phyloP scores from a whole-genome alignment of 2,113 vertebrate genomes.

The Dryoscopus gambensis region DNA sequence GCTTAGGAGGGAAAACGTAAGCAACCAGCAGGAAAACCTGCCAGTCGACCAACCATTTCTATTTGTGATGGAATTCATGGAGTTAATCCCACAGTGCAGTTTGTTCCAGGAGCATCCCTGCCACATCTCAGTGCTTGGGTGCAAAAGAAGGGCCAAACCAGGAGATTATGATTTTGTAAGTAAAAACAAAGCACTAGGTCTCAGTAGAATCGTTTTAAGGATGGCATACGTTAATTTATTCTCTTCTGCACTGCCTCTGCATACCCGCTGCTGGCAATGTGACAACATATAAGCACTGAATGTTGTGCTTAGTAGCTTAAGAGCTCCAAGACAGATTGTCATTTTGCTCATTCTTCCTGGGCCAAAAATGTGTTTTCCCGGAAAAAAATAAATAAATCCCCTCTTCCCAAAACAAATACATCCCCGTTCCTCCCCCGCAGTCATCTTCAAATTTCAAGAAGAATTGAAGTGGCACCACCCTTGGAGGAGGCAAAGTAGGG shows the following conservation, averaged over 20 bases:
- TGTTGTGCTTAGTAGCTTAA: conserved; percentile 10
- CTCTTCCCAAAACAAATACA: neutral
- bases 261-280: neutral
- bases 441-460: neutral
- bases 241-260: neutral
- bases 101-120: neutral
- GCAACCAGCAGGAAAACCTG: neutral
- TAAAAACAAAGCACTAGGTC: neutral
- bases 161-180: neutral
- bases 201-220: neutral
- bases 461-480: neutral
- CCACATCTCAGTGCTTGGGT: neutral
- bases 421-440: neutral
- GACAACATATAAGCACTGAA: conserved; percentile 1
- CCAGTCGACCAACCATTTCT: neutral
- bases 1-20: neutral
- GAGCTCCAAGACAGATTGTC: conserved; percentile 25
- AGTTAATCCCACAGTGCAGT: neutral
- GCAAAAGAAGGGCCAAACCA: neutral
- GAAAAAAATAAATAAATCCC: neutral
- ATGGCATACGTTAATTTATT: neutral
- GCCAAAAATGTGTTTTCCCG: neutral
- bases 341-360: conserved; percentile 7
- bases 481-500: neutral
- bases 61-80: neutral